Evolutionary conservation across 2,888 invertebrate species (phyloP), one percentile per base, ranked within the genome.

Genomic region (Tenthredo mesomela): DNA sequence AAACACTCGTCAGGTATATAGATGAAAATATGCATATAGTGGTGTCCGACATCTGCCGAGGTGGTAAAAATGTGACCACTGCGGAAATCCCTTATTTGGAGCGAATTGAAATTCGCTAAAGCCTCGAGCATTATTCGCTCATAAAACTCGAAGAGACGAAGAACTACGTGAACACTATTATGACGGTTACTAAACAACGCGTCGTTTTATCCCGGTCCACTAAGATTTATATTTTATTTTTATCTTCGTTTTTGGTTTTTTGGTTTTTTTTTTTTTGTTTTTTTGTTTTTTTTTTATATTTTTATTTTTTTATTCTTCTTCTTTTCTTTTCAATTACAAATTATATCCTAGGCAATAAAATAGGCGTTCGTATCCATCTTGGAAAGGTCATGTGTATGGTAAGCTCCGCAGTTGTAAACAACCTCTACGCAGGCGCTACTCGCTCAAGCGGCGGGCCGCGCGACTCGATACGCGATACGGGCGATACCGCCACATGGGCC

Each of bases 371-470:
- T 92, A 90, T 92, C 93, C 93, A 93, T 93, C 91, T 93, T 93
- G 93, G 91, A 93, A 93, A 93, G 93, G 93, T 93, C 93, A 93
- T 93, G 92, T 93, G 90, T 92, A 89, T 89, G 89, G 89, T 89
- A 91, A 91, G 90, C 92, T 92, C 91, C 91, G 92, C 93, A 92
- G 92, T 93, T 93, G 93, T 93, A 93, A 93, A 93, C 93, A 93
- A 93, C 90, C 89, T 91, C 86, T 91, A 91, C 93, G 93, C 93
- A 93, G 91, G 93, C 93, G 93, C 92, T 84, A 89, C 50, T 88
- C 88, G 89, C 89, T 89, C 91, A 89, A 90, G 89, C 90, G 89
- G 91, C 89, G 89, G 88, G 88, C 88, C 87, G 88, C 88, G 87
- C 88, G 80, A 87, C 84, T 54, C 73, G 89, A 87, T 87, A 88